Conservation (phyloP, 1,140 invertebrate species). For the Magallana ariakensis region DNA sequence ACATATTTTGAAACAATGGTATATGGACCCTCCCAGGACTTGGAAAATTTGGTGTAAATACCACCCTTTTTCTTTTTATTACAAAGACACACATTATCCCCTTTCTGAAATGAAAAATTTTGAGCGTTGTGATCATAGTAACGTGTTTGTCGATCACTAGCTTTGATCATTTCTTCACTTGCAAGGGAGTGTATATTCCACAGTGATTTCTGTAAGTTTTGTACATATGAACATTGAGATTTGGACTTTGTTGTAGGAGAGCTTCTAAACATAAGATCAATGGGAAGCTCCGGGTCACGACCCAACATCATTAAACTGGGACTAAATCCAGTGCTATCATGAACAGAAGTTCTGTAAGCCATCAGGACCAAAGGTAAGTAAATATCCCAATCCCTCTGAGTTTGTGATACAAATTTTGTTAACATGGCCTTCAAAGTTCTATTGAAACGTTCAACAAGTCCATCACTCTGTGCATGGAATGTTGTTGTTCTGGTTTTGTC, state of each 20-base stretch:
- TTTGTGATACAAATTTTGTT: conserved; percentile 28
- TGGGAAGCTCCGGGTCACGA: conserved; percentile 46
- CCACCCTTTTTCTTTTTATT: background rate
- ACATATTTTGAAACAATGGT: background rate
- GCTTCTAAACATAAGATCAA: conserved; percentile 38
- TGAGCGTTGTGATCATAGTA: conserved; percentile 30
- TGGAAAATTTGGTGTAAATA: conserved; percentile 8
- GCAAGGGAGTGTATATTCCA: conserved; percentile 19
- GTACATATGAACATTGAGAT: background rate
- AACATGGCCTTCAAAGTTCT: conserved; percentile 48
- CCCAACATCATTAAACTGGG: conserved; percentile 59
- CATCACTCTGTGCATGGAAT: conserved; percentile 54
- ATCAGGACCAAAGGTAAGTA: conserved; percentile 33
- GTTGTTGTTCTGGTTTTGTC: conserved; percentile 9
- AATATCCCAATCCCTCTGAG: conserved; percentile 47
- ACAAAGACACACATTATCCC: conserved; percentile 38
- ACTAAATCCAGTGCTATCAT: conserved; percentile 39
- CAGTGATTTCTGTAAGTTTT: background rate
- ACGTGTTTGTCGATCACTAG: conserved; percentile 41
- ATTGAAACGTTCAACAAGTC: conserved; percentile 63
- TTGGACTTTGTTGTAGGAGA: background rate
- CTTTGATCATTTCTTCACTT: conserved; percentile 35
- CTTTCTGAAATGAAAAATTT: background rate
- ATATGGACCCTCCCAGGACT: conserved; percentile 35
- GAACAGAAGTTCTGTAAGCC: conserved; percentile 44